Percentiles rank a stretch among this genome's conserved stretches.
phyloP scores from a whole-genome alignment of 2,888 invertebrate genomes.

The Seira musarum region DNA sequence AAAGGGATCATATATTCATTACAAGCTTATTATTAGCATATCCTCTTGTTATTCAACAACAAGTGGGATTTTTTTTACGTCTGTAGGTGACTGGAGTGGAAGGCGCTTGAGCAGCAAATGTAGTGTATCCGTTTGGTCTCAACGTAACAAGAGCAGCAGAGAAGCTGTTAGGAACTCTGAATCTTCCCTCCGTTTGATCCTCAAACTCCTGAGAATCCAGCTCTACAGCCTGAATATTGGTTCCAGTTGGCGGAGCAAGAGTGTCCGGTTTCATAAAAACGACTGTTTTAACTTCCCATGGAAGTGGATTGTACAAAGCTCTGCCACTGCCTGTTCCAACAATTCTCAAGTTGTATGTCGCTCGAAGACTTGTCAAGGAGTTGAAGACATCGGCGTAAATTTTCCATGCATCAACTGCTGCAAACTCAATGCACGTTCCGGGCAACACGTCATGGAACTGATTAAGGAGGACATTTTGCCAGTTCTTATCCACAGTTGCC shows the following conservation, averaged over 20 bases:
- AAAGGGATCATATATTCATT: not conserved
- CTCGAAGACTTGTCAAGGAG: slow-evolving; percentile 46
- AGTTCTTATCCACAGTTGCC: slow-evolving; percentile 69
- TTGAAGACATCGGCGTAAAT: slow-evolving; percentile 66
- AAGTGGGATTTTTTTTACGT: slow-evolving; percentile 12
- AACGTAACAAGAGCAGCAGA: slow-evolving; percentile 61
- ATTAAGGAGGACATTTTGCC: slow-evolving; percentile 74
- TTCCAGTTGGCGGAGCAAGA: slow-evolving; percentile 37
- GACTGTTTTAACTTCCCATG: slow-evolving; percentile 62
- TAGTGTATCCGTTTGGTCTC: slow-evolving; percentile 50
- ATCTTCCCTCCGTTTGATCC: slow-evolving; percentile 53
- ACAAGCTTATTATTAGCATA: not conserved
- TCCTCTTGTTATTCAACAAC: not conserved
- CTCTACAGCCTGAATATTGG: slow-evolving; percentile 51
- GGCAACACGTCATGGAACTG: slow-evolving; percentile 76
- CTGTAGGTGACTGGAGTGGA: slow-evolving; percentile 43
- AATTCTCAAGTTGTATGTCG: slow-evolving; percentile 49
- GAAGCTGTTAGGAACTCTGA: slow-evolving; percentile 60
- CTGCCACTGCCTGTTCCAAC: slow-evolving; percentile 52
- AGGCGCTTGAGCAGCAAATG: slow-evolving; percentile 46
- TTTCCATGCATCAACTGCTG: slow-evolving; percentile 72
- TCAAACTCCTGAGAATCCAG: slow-evolving; percentile 51
- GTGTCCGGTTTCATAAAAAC: slow-evolving; percentile 63
- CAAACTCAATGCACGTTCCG: slow-evolving; percentile 73
- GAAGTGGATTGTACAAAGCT: slow-evolving; percentile 60